Base-by-base conservation (phyloP, 2,797 vertebrate species). In the Neostethus bicornis region DNA sequence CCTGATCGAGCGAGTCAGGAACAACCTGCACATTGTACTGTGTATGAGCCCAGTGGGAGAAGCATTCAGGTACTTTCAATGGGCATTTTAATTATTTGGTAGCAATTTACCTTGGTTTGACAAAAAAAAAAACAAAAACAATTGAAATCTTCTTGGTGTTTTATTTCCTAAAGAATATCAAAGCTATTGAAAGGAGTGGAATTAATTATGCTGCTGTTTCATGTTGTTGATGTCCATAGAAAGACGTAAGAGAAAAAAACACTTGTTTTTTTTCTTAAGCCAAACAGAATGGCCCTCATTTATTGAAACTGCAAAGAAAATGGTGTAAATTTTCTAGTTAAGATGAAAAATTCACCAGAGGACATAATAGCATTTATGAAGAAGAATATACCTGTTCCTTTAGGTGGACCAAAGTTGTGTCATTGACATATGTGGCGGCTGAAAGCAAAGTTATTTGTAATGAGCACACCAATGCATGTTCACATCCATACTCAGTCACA, bases 11-110 rank as follows among this genome's bases (percentile, higher is more conserved):
- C 89, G 94, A 9, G 94, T 96, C 60, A 87, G 94, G 25, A 92
- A 90, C 90, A 95, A 96, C 81, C 90, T 97, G 49, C 95, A 96
- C 65, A 87, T 95, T 0, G 86, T 95, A 57, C 87, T 97, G 20
- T 97, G 95, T 61, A 91, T 97, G 87, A 97, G 95, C 60, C 95
- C 95, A 0, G 92, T 95, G 35, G 95, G 95, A 47, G 92, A 95
- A 43, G 83, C 91, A 23, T 97, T 97, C 92, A 94, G 95, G 95
- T 96, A 66, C 58, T 51, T 26, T 49, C 16, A 37, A 11, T 50
- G 16, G 44, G 42, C 37, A 35, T 7, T 42, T 51, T 7, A 31
- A n/a, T 11, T 14, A 12, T 17, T 28, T 44, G 11, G 13, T 62
- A 7, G 7, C 28, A 46, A 7, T 11, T 32, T 39, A 11, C 21